phyloP scores from a whole-genome alignment of 2,113 vertebrate genomes.

The Platichthys stellatus region DNA sequence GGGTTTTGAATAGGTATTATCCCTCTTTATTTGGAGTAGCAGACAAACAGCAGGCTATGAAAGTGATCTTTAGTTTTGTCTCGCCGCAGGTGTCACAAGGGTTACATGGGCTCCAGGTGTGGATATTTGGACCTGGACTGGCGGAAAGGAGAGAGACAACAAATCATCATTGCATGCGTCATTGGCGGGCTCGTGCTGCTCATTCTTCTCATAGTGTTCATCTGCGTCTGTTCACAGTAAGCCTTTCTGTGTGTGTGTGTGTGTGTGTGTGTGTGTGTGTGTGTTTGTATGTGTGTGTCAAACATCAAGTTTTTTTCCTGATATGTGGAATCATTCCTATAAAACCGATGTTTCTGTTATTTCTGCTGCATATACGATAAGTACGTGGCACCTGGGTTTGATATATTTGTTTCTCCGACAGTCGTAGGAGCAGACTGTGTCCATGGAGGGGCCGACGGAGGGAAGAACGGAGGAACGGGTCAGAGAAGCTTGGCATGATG shows the following conservation, averaged over 20 bases:
- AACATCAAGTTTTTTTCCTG: neutral
- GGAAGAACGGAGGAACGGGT: constrained; percentile 58
- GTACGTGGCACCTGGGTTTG: neutral
- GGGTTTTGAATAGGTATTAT: neutral
- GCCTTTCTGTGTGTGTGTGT: constrained; percentile 40
- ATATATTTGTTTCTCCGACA: constrained; percentile 30
- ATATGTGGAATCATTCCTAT: neutral
- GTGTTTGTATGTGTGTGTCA: too few species aligned
- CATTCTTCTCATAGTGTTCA: constrained; percentile 81
- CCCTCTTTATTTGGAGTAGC: neutral
- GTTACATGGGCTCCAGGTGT: constrained; percentile 85
- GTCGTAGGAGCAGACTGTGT: constrained; percentile 53
- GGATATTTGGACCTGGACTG: constrained; percentile 81
- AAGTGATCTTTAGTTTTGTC: neutral
- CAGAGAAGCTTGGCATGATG: constrained; percentile 72
- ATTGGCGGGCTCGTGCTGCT: constrained; percentile 81
- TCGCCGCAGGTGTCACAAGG: constrained; percentile 82
- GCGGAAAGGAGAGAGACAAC: constrained; percentile 69
- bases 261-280: too few species aligned
- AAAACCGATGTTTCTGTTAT: neutral
- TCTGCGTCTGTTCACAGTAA: constrained; percentile 87
- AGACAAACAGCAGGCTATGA: neutral
- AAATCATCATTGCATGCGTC: constrained; percentile 82
- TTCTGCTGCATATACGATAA: neutral
- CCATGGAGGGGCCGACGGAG: constrained; percentile 41